These are phyloP conservation scores for Sycobia sp. DNA, from an alignment of 1,140 invertebrate genomes.

Conservation along the genomic window DNA sequence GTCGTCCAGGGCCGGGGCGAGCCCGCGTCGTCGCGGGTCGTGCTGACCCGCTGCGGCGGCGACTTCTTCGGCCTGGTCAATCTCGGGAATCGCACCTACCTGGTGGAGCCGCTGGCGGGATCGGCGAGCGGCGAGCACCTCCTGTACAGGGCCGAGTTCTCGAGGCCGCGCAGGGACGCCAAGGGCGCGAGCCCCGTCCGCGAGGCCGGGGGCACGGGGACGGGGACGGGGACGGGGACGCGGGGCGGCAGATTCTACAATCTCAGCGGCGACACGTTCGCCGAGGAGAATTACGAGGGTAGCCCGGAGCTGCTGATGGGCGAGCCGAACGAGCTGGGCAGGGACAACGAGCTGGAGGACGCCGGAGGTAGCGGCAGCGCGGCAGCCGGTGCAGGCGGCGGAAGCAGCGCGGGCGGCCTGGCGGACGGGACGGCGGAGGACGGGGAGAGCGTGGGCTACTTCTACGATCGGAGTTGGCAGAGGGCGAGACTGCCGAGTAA, in stretches of 20 bases:
- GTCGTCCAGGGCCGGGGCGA: slow-evolving; percentile 35
- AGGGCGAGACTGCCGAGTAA: slow-evolving; percentile 48
- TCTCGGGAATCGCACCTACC: slow-evolving; percentile 46
- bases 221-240: slow-evolving; percentile 10
- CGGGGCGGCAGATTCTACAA: slow-evolving; percentile 50
- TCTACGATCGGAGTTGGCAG: slow-evolving; percentile 58
- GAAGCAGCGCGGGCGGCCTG: no score
- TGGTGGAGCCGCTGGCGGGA: slow-evolving; percentile 51
- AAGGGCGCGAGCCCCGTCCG: slow-evolving; percentile 3
- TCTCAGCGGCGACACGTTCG: slow-evolving; percentile 60
- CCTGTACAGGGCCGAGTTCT: slow-evolving; percentile 4
- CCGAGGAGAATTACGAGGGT: slow-evolving; percentile 43
- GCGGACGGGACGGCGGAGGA: no score
- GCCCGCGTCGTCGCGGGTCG: slow-evolving; percentile 43
- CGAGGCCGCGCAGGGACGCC: slow-evolving; percentile 30
- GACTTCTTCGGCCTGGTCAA: slow-evolving; percentile 54
- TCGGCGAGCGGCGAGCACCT: slow-evolving; percentile 46
- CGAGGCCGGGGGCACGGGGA: slow-evolving; percentile 22
- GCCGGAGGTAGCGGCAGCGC: slow-evolving; percentile 15
- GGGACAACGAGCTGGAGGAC: slow-evolving; percentile 23
- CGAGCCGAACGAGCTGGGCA: slow-evolving; percentile 30
- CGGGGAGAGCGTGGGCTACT: slow-evolving; percentile 57
- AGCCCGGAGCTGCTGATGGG: slow-evolving; percentile 35
- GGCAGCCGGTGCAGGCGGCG: no score
- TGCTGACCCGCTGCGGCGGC: slow-evolving; percentile 55